Conservation (phyloP, 1,140 invertebrate species). For the Drosophila punjabiensis region DNA sequence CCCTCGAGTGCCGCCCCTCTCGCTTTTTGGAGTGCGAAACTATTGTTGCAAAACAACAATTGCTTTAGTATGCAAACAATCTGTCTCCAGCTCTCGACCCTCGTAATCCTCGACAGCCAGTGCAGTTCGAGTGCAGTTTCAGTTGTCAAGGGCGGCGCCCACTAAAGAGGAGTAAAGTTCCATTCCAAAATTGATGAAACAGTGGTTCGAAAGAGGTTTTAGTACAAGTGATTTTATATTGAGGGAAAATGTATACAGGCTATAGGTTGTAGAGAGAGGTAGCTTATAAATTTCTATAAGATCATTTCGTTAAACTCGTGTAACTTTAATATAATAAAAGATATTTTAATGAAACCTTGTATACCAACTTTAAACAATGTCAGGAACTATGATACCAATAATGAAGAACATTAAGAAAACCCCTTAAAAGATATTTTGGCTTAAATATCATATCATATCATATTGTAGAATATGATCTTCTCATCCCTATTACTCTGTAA, state of each 20-base stretch:
- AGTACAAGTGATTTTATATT: not conserved
- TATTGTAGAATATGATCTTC: not conserved
- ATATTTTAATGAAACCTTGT: not conserved
- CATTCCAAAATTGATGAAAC: constrained; percentile 47
- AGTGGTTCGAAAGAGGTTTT: not conserved
- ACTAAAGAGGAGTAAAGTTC: constrained; percentile 54
- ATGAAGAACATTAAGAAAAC: not conserved
- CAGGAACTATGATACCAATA: not conserved
- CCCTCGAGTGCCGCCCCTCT: constrained; percentile 45
- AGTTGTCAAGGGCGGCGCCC: constrained; percentile 38
- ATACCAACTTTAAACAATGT: not conserved
- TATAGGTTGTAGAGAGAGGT: no score
- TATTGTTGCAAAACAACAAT: constrained; percentile 33
- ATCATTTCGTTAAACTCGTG: not conserved
- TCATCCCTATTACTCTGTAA: not conserved
- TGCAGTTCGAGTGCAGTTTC: constrained; percentile 39
- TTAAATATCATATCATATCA: not conserved
- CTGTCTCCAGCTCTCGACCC: constrained; percentile 18
- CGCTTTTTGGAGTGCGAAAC: constrained; percentile 19
- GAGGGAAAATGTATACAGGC: no score
- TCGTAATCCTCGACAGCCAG: constrained; percentile 23
- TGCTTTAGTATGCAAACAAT: constrained; percentile 49
- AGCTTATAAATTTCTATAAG: no score
- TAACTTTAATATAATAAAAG: not conserved
- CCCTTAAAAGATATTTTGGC: not conserved